A percentile compares a stretch with the other conserved stretches of the same genome.
phyloP scores from a whole-genome alignment of 1,140 invertebrate genomes.

The Anastrepha obliqua region DNA sequence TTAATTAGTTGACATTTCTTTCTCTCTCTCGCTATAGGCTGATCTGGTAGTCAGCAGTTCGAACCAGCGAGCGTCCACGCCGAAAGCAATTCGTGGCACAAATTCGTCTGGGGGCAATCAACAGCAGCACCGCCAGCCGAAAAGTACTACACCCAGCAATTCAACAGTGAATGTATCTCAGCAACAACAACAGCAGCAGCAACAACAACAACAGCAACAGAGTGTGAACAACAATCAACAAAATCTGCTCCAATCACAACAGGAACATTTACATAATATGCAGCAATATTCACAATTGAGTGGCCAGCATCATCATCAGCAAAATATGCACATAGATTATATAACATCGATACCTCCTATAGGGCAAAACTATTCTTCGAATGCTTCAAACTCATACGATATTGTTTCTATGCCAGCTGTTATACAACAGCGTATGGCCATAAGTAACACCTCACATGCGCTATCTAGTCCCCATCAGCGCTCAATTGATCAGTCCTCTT shows the following conservation, averaged over 20 bases:
- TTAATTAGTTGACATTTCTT: not conserved
- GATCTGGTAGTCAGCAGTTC: conserved; percentile 26
- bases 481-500: conserved; percentile 74
- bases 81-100: conserved; percentile 67
- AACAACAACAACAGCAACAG: conserved; percentile 46
- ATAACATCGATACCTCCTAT: conserved; percentile 71
- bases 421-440: conserved; percentile 78
- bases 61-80: conserved; percentile 67
- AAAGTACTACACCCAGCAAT: conserved; percentile 60
- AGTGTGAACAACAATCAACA: conserved; percentile 47
- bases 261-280: conserved; percentile 65
- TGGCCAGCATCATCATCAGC: conserved; percentile 73
- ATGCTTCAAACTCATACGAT: conserved; percentile 76
- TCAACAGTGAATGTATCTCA: conserved; percentile 53
- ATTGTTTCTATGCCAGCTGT: conserved; percentile 77
- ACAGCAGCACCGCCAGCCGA: conserved; percentile 72
- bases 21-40: conserved; percentile 28
- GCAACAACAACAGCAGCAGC: conserved; percentile 63
- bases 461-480: conserved; percentile 75
- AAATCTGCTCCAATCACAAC: conserved; percentile 66
- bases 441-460: conserved; percentile 73
- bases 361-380: conserved; percentile 75
- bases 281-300: conserved; percentile 66
- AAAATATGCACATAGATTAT: conserved; percentile 74
- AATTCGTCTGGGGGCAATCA: conserved; percentile 73